Percentiles rank a stretch among this genome's conserved stretches.
These are phyloP conservation scores for Stegana nigrithorax DNA, from an alignment of 2,888 invertebrate genomes.

Conservation along the genomic window DNA sequence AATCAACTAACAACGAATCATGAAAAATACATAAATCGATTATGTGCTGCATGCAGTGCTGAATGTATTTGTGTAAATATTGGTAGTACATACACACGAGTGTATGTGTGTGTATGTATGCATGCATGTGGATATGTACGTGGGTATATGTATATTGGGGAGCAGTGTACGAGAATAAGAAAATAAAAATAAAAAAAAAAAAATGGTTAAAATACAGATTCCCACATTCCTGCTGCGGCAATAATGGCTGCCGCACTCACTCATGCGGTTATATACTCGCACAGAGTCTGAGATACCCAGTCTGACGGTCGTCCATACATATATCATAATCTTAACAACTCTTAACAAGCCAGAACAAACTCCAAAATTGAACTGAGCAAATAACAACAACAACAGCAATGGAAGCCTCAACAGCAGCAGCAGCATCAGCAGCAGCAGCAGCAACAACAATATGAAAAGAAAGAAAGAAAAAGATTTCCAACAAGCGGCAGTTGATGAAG, in stretches of 20 bases:
- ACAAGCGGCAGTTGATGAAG: not conserved
- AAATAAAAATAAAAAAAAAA: conserved; percentile 26
- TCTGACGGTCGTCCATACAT: conserved; percentile 41
- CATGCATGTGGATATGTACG: conserved; percentile 7
- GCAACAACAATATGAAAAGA: conserved; percentile 22
- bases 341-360: conserved; percentile 66
- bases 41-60: conserved; percentile 53
- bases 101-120: conserved; percentile 29
- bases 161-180: no score
- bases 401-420: conserved; percentile 31
- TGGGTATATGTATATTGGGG: no score
- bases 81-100: not conserved
- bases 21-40: conserved; percentile 57
- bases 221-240: conserved; percentile 65
- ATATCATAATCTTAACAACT: conserved; percentile 67
- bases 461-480: conserved; percentile 3
- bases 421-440: conserved; percentile 35
- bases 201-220: conserved; percentile 58
- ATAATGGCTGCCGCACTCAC: conserved; percentile 61
- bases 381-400: conserved; percentile 14
- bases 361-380: conserved; percentile 45
- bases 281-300: conserved; percentile 26
- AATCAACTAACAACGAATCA: conserved; percentile 19
- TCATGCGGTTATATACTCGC: conserved; percentile 15
- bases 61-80: conserved; percentile 27